These are phyloP conservation scores for Oreonectes daqikongensis DNA, from an alignment of 2,797 vertebrate genomes.

Conservation along the genomic window DNA sequence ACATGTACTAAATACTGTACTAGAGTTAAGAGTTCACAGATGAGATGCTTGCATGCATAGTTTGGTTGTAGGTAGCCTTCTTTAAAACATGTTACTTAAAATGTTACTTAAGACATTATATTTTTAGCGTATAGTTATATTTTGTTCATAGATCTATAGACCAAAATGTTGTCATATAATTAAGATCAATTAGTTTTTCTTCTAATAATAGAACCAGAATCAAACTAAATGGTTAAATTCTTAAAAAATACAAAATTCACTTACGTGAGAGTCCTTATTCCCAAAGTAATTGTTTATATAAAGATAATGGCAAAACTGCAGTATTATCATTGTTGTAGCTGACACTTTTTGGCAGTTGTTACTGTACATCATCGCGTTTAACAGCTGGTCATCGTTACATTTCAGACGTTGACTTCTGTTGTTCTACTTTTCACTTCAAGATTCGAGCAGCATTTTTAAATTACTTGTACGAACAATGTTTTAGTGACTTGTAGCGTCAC, in stretches of 20 bases:
- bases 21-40: not conserved
- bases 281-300: not conserved
- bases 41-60: not conserved
- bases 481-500: conserved; percentile 51
- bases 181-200: too few relatives aligned
- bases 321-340: not conserved
- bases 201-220: not conserved
- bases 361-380: conserved; percentile 9
- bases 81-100: too few relatives aligned
- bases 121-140: too few relatives aligned
- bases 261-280: not conserved
- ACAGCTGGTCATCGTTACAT: conserved; percentile 26
- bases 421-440: not conserved
- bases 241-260: too few relatives aligned
- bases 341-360: not conserved
- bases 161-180: too few relatives aligned
- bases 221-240: not conserved
- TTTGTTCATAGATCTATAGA: too few relatives aligned
- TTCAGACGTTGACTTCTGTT: conserved; percentile 25
- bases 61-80: too few relatives aligned
- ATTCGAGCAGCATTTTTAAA: conserved; percentile 15
- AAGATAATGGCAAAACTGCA: conserved; percentile 18
- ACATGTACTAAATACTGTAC: conserved; percentile 10
- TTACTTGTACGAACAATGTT: conserved; percentile 36
- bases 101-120: too few relatives aligned